phyloP scores from a whole-genome alignment of 2,797 vertebrate genomes.

The Scolopax bukidnonensis region DNA sequence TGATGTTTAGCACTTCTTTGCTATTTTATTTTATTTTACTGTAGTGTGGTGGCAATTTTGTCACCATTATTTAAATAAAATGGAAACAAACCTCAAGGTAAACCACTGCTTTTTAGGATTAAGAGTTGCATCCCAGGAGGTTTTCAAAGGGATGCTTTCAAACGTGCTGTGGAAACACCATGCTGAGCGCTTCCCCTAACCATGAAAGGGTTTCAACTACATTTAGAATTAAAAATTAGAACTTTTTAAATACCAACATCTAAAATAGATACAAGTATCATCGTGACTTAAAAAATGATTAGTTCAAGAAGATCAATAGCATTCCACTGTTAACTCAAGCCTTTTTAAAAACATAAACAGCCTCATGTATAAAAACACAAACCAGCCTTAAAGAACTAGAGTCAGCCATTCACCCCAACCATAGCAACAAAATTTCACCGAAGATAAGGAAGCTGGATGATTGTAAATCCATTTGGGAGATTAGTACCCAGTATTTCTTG shows the following conservation, averaged over 20 bases:
- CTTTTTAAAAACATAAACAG: background rate
- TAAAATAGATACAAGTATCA: background rate
- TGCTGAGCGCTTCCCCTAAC: background rate
- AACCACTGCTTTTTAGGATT: background rate
- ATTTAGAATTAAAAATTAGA: constrained; percentile 52
- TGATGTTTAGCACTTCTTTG: background rate
- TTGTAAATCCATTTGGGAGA: background rate
- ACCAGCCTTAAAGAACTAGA: background rate
- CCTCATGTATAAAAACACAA: background rate
- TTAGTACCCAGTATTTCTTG: background rate
- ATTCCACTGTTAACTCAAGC: background rate
- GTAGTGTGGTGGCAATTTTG: background rate
- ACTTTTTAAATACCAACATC: constrained; percentile 23
- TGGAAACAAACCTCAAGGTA: background rate
- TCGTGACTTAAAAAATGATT: background rate
- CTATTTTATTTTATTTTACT: background rate
- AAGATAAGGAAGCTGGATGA: background rate
- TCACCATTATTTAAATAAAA: background rate
- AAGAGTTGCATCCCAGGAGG: background rate
- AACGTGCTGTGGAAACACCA: constrained; percentile 25
- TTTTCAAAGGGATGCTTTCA: constrained; percentile 19
- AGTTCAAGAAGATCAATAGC: background rate
- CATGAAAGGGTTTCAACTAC: constrained; percentile 32
- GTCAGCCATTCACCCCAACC: background rate
- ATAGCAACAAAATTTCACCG: background rate